Conservation (phyloP, 2,113 vertebrate genomes). For the Cyrtonyx montezumae region DNA sequence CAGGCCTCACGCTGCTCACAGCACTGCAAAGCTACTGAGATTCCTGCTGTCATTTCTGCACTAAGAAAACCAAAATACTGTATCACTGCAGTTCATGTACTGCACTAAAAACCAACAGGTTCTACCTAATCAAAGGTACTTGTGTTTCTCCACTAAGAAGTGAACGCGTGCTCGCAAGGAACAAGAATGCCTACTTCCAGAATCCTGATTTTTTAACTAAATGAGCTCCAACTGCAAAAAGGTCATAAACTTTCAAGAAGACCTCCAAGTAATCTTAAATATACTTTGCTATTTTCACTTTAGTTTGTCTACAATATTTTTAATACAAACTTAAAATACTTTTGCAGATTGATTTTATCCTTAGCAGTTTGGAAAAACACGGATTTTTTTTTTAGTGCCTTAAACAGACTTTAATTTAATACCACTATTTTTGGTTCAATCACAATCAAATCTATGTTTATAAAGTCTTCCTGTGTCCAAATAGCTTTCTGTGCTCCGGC, state of each 20-base stretch:
- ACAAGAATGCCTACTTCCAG: neutral
- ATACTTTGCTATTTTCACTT: conserved; percentile 61
- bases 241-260: conserved; percentile 52
- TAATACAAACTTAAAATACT: conserved; percentile 61
- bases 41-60: neutral
- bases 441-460: conserved; percentile 68
- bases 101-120: neutral
- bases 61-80: neutral
- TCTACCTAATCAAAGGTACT: neutral
- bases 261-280: conserved; percentile 54
- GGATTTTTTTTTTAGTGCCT: neutral
- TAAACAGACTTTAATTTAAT: conserved; percentile 63
- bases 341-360: conserved; percentile 56
- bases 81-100: neutral
- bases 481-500: conserved; percentile 64
- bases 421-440: conserved; percentile 64
- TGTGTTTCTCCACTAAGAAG: neutral
- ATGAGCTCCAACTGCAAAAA: conserved; percentile 29
- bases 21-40: neutral
- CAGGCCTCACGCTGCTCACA: neutral
- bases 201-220: conserved; percentile 43
- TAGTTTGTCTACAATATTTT: conserved; percentile 61
- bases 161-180: neutral
- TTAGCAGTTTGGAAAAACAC: conserved; percentile 20
- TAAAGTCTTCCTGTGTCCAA: conserved; percentile 70